Evolutionary conservation across 2,888 invertebrate species (phyloP).

Genomic region (Amblyteles armatorius): DNA sequence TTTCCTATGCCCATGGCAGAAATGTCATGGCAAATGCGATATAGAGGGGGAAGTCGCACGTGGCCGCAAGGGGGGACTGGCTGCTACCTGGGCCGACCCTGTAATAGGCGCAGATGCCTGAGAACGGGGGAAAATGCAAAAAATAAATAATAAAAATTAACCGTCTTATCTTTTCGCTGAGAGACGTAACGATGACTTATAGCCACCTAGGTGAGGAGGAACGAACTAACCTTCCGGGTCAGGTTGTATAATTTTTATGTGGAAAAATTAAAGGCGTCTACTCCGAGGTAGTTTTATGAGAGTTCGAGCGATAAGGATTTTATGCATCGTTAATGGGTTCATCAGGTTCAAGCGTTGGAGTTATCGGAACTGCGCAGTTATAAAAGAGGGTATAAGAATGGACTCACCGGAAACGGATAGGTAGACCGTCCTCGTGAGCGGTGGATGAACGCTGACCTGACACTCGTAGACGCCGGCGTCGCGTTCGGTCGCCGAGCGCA

Average conservation of each 20-base stretch:
- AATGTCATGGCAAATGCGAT: too few relatives aligned
- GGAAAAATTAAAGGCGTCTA: neutral
- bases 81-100: neutral
- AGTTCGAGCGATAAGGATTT: neutral
- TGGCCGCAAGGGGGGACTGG: too few relatives aligned
- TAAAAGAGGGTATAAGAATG: neutral
- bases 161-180: conserved; percentile 45
- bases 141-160: conserved; percentile 18
- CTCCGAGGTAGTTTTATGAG: neutral
- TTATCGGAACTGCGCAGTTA: neutral
- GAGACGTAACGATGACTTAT: conserved; percentile 54
- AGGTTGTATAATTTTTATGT: neutral
- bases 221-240: neutral
- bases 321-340: neutral
- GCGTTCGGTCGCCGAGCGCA: conserved; percentile 90
- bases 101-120: too few relatives aligned
- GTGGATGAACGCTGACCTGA: conserved; percentile 92
- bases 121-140: too few relatives aligned
- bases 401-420: conserved; percentile 90
- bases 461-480: conserved; percentile 93
- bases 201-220: neutral
- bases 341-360: neutral
- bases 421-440: conserved; percentile 89
- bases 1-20: too few relatives aligned
- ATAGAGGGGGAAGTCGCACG: too few relatives aligned